These are phyloP conservation scores for Pseudopleuronectes americanus DNA, from an alignment of 2,797 vertebrate species.

Conservation along the genomic window DNA sequence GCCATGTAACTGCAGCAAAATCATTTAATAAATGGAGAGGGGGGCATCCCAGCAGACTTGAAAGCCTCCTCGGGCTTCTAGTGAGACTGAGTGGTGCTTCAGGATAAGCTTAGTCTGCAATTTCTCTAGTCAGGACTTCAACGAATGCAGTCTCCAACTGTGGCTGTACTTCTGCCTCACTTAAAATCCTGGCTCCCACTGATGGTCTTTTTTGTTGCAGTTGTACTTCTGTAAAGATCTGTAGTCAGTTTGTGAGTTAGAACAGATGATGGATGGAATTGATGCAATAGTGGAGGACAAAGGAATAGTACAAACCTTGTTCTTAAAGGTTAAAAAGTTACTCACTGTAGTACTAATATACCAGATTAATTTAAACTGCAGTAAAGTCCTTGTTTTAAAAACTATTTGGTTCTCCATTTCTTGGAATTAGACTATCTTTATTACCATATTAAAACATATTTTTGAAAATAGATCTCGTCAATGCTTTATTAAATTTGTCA, in stretches of 20 bases:
- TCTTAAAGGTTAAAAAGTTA: background rate
- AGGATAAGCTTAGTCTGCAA: slow-evolving; percentile 63
- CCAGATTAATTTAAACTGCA: background rate
- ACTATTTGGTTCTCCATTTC: background rate
- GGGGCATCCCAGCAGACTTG: slow-evolving; percentile 56
- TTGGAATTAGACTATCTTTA: background rate
- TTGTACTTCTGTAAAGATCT: slow-evolving; percentile 25
- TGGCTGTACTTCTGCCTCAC: slow-evolving; percentile 58
- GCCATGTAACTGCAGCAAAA: slow-evolving; percentile 70
- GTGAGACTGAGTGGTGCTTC: slow-evolving; percentile 68
- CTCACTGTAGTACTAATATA: background rate
- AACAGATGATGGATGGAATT: slow-evolving; percentile 12
- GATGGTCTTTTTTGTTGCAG: slow-evolving; percentile 20
- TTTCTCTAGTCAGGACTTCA: slow-evolving; percentile 69
- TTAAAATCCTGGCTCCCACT: slow-evolving; percentile 46
- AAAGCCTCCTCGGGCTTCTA: slow-evolving; percentile 65
- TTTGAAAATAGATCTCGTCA: too few relatives aligned
- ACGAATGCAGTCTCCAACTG: slow-evolving; percentile 56
- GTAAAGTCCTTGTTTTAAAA: background rate
- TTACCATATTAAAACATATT: background rate
- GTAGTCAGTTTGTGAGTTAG: background rate
- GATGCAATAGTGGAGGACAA: background rate
- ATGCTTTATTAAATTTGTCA: too few relatives aligned
- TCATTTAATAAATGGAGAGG: slow-evolving; percentile 72
- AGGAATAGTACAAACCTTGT: background rate